phyloP scores from a whole-genome alignment of 2,888 invertebrate genomes.

The Thelaira solivaga region DNA sequence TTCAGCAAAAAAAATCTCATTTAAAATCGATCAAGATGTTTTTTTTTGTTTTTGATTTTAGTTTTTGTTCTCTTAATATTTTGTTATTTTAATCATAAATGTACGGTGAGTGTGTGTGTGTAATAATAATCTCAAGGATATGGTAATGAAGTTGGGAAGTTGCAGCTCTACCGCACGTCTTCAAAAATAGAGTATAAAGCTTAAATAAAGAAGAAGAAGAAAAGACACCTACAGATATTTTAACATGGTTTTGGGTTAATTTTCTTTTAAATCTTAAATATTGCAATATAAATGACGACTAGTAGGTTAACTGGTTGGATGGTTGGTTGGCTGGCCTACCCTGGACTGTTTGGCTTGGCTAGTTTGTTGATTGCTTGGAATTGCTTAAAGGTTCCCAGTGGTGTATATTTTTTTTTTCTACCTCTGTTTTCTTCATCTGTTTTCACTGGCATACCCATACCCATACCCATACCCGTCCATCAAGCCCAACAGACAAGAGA shows the following conservation, averaged over 20 bases:
- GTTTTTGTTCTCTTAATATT: constrained; percentile 31
- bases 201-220: not conserved
- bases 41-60: not conserved
- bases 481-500: constrained; percentile 69
- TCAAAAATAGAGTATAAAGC: constrained; percentile 11
- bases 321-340: constrained; percentile 15
- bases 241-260: constrained; percentile 23
- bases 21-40: constrained; percentile 74
- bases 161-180: constrained; percentile 48
- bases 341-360: not conserved
- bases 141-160: constrained; percentile 55
- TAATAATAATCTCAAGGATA: constrained; percentile 65
- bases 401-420: not conserved
- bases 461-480: no score
- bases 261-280: constrained; percentile 41
- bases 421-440: constrained; percentile 15
- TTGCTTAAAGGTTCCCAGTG: constrained; percentile 11
- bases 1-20: constrained; percentile 67
- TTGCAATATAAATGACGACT: constrained; percentile 48
- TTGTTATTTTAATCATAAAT: constrained; percentile 19
- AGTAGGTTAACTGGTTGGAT: constrained; percentile 59
- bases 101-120: not conserved
- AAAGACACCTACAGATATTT: constrained; percentile 31
- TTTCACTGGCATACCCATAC: constrained; percentile 41
- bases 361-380: not conserved